A percentile compares a stretch with the other conserved stretches of the same genome.
phyloP scores from a whole-genome alignment of 2,113 vertebrate species.

The Neodontobutis hainanensis region DNA sequence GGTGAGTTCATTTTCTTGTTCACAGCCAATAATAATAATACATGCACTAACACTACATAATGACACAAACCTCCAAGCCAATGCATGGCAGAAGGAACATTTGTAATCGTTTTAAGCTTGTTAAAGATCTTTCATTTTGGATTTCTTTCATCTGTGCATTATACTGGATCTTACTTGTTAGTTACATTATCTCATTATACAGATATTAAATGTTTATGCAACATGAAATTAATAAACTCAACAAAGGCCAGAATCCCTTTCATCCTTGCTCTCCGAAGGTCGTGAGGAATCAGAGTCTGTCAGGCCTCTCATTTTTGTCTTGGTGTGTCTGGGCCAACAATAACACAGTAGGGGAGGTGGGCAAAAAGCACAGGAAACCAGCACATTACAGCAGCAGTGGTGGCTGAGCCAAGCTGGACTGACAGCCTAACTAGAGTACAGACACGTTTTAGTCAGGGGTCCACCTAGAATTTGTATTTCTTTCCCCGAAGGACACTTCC shows the following conservation, averaged over 20 bases:
- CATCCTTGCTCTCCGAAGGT: neutral
- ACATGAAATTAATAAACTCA: neutral
- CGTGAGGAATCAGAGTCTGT: neutral
- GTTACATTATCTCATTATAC: too few relatives aligned
- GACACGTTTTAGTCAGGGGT: conserved; percentile 36
- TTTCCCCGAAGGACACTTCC: conserved; percentile 39
- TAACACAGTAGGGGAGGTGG: conserved; percentile 65
- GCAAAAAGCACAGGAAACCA: conserved; percentile 71
- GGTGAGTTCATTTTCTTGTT: conserved; percentile 42
- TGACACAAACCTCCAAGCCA: neutral
- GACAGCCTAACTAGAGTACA: conserved; percentile 6
- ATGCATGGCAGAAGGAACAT: too few relatives aligned
- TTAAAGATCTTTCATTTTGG: too few relatives aligned
- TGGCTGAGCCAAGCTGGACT: conserved; percentile 26
- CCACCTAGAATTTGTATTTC: conserved; percentile 37
- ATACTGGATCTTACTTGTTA: too few relatives aligned
- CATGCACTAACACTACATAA: neutral
- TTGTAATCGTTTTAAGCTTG: too few relatives aligned
- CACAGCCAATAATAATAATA: conserved; percentile 28
- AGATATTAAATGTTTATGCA: neutral
- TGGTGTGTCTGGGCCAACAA: conserved; percentile 62
- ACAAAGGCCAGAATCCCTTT: neutral
- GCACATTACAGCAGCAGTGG: conserved; percentile 40
- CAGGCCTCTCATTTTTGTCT: conserved; percentile 18
- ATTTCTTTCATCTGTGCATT: too few relatives aligned